Evolutionary conservation across 53 echinoderm and acorn worm genomes (phyloP).

Genomic region (Zoroaster sp.): DNA sequence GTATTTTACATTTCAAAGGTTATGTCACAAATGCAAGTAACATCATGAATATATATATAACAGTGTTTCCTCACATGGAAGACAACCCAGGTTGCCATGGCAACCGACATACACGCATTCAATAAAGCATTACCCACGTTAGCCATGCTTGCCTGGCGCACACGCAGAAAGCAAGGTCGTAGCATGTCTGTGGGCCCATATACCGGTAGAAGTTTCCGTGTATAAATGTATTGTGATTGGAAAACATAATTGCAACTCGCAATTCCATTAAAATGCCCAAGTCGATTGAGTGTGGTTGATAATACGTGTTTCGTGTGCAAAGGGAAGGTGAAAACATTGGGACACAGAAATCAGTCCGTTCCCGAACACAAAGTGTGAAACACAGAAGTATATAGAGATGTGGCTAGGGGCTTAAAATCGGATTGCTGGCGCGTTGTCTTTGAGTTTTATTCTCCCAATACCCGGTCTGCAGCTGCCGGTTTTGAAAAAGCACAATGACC

Average conservation of each 20-base stretch:
- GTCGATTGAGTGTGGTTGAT: background rate
- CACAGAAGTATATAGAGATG: too few relatives aligned
- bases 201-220: background rate
- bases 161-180: too few relatives aligned
- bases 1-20: too few relatives aligned
- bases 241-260: background rate
- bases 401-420: too few relatives aligned
- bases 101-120: background rate
- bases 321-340: background rate
- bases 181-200: background rate
- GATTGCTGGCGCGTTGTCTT: too few relatives aligned
- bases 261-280: background rate
- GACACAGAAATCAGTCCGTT: too few relatives aligned
- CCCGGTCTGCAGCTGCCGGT: too few relatives aligned
- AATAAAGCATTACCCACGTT: background rate
- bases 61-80: background rate
- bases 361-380: too few relatives aligned
- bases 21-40: background rate
- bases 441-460: too few relatives aligned
- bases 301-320: background rate
- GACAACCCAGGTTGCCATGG: constrained; percentile 22
- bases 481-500: too few relatives aligned
- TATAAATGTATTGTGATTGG: background rate
- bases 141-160: constrained; percentile 1
- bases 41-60: background rate